Evolutionary conservation across 2,888 invertebrate genomes (phyloP).

Genomic region (Netelia virgata): DNA sequence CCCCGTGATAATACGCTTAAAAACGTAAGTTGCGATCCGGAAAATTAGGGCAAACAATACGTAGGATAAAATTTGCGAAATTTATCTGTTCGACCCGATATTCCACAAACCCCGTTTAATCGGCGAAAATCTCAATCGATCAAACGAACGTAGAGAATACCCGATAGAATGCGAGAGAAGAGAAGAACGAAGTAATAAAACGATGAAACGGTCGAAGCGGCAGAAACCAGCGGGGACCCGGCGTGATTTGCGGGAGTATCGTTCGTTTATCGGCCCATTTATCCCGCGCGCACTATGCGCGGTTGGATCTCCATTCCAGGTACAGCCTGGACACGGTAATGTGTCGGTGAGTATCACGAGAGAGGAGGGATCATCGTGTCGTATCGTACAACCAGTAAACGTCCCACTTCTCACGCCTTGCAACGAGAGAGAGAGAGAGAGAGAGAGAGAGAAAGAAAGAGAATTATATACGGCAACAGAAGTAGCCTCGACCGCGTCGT

Average conservation of each 20-base stretch:
- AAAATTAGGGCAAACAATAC: background rate
- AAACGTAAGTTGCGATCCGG: background rate
- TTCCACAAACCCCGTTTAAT: slow-evolving; percentile 21
- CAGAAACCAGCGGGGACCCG: slow-evolving; percentile 32
- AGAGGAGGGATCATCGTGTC: slow-evolving; percentile 41
- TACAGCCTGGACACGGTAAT: slow-evolving; percentile 16
- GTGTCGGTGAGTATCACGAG: slow-evolving; percentile 13
- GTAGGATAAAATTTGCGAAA: slow-evolving; percentile 5
- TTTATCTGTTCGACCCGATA: slow-evolving; percentile 22
- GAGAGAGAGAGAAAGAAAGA: background rate
- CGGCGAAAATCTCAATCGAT: slow-evolving; percentile 47
- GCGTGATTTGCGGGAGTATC: slow-evolving; percentile 57
- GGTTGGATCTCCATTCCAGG: slow-evolving; percentile 54
- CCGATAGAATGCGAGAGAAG: background rate
- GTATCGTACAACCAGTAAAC: slow-evolving; percentile 53
- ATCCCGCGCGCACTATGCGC: slow-evolving; percentile 32
- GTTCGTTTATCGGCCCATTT: slow-evolving; percentile 57
- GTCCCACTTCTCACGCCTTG: slow-evolving; percentile 66
- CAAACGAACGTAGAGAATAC: slow-evolving; percentile 1
- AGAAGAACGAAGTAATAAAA: slow-evolving; percentile 44
- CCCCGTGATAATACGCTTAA: background rate
- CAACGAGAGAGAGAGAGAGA: slow-evolving; percentile 34
- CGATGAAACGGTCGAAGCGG: slow-evolving; percentile 52
- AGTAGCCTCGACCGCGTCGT: slow-evolving; percentile 2
- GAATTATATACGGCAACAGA: slow-evolving; percentile 13